Evolutionary conservation across 2,888 invertebrate genomes (phyloP).

Genomic region (Microctonus hyperodae): DNA sequence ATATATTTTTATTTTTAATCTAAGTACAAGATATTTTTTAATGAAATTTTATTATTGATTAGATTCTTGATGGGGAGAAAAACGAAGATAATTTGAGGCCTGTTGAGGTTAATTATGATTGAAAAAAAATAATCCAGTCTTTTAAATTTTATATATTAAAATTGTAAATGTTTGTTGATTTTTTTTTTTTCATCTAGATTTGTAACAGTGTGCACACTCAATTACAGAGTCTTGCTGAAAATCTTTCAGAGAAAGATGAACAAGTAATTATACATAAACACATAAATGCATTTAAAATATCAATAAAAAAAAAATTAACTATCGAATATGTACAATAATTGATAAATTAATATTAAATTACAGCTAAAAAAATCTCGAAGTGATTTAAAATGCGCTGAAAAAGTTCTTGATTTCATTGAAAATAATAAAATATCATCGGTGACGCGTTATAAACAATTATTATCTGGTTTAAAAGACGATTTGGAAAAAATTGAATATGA

Average conservation of each 20-base stretch:
- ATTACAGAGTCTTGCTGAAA: slow-evolving; percentile 35
- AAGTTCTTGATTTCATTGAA: slow-evolving; percentile 41
- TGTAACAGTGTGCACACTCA: slow-evolving; percentile 36
- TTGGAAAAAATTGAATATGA: slow-evolving; percentile 47
- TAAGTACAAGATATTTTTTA: neutral
- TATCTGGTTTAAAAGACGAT: slow-evolving; percentile 48
- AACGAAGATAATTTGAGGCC: neutral
- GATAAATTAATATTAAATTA: slow-evolving; percentile 3
- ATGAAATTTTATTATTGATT: neutral
- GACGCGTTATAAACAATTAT: slow-evolving; percentile 43
- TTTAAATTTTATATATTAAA: neutral
- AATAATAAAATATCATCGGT: slow-evolving; percentile 38
- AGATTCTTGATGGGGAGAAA: slow-evolving; percentile 22
- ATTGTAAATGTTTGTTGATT: neutral
- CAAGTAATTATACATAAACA: slow-evolving; percentile 26
- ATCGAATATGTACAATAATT: neutral
- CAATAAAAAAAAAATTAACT: neutral
- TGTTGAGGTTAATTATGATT: slow-evolving; percentile 22
- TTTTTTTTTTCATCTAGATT: slow-evolving; percentile 31
- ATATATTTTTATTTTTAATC: neutral
- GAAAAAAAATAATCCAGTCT: slow-evolving; percentile 10
- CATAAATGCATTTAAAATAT: neutral
- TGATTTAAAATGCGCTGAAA: slow-evolving; percentile 41
- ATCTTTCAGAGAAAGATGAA: slow-evolving; percentile 37
- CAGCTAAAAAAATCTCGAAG: slow-evolving; percentile 38